Evolutionary conservation across 2,888 invertebrate species (phyloP), one percentile per base, ranked within the genome.

Genomic region (Phengaris arion): DNA sequence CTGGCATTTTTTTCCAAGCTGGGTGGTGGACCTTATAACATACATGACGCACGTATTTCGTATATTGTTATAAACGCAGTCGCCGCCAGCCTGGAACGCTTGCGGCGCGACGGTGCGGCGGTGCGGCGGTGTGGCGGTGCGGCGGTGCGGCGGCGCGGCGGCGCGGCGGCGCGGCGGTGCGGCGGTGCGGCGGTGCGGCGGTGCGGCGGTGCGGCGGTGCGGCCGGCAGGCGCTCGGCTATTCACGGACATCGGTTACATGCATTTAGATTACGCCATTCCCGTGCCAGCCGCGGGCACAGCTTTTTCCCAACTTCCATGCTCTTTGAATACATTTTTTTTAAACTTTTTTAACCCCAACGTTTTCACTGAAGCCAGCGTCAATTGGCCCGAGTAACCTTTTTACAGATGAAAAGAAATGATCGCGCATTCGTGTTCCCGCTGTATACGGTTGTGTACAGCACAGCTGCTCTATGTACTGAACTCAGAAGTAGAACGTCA

Each of bases 181-280:
- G n/a, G n/a, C n/a, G n/a, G n/a, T n/a, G n/a, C n/a, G n/a, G n/a
- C n/a, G n/a, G n/a, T n/a, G n/a, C n/a, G n/a, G n/a, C n/a, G n/a
- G n/a, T n/a, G n/a, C n/a, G n/a, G n/a, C n/a, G n/a, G n/a, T n/a
- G n/a, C n/a, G n/a, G 52, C 10, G 52, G 52, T 8, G 52, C 52
- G 12, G 59, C 10, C 3, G 59, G 72, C 52, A 12, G 52, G 51
- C 2, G 3, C 46, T 15, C n/a, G 46, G 55, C 45, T 74, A 46
- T 74, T 74, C 57, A 57, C n/a, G 15, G 46, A 59, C 15, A 74
- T 57, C 59, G 59, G 57, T 46, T 74, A 57, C 46, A 57, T 59
- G 74, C 74, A 74, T 74, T 74, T 74, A 74, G 57, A 74, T 74
- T 57, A 48, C 74, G 46, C 57, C 10, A 48, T 57, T 54, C 72